Evolutionary conservation across 2,113 vertebrate species (phyloP).

Genomic region (Tapirus terrestris): DNA sequence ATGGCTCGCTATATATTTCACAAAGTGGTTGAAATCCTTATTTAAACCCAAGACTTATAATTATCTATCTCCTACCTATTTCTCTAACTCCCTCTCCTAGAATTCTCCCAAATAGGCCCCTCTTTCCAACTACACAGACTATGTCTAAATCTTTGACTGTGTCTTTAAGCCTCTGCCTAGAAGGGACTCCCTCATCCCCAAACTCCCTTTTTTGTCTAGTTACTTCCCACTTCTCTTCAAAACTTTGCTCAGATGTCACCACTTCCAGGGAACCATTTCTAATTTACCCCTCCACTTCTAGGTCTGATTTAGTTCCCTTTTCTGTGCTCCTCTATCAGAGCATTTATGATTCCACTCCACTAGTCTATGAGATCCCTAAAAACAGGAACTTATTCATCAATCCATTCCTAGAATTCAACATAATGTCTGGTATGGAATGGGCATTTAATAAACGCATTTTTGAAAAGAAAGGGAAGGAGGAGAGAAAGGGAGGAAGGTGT

Average conservation of each 20-base stretch:
- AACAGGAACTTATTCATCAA: background rate
- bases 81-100: background rate
- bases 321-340: background rate
- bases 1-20: background rate
- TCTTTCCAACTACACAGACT: background rate
- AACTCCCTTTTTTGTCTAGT: background rate
- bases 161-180: conserved; percentile 7
- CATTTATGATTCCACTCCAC: background rate
- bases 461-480: background rate
- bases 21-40: background rate
- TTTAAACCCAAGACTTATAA: background rate
- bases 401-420: background rate
- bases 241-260: conserved; percentile 29
- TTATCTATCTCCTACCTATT: background rate
- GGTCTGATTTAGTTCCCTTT: background rate
- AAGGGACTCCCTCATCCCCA: background rate
- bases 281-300: background rate
- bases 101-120: background rate
- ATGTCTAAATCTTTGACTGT: background rate
- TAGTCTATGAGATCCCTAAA: background rate
- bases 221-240: background rate
- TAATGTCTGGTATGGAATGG: background rate
- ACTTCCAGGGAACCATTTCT: background rate
- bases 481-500: background rate
- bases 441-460: background rate